Evolutionary conservation across 1,140 invertebrate genomes (phyloP), one percentile per base, ranked within the genome.

Genomic region (Drosophila pseudoananassae): DNA sequence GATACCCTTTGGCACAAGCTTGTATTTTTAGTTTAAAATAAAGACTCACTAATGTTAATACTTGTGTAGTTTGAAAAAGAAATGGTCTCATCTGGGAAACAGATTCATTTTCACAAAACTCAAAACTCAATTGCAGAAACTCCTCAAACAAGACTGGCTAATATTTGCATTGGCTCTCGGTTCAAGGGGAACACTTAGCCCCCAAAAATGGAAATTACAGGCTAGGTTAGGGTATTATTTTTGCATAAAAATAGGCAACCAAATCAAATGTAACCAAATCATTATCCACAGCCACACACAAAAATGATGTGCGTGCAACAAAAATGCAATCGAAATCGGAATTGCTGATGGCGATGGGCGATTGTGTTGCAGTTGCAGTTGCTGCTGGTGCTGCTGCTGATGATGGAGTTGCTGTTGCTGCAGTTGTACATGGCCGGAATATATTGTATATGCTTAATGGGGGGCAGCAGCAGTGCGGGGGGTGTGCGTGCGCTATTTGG

Each of bases 371-470:
- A 46, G 63, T 31, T 43, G 60, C 61, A 27, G 65, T 17, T 58
- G 45, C 57, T 61, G 45, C 33, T 46, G 59, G 6, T 52, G 47
- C 60, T 29, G 36, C 49, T 17, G 23, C 56, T 50, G 50, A 25
- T 66, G 57, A 52, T 59, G 57, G 38, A 33, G 38, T 56, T 47
- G 65, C 60, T 23, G 47, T 40, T 40, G 29, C 14, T 29, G 52
- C 17, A 15, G 38, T 33, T 49, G 56, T 61, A 76, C 46, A 76
- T 69, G 80, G 77, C 40, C 53, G 61, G 78, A 84, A 84, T 84
- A 80, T 85, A 84, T 84, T 84, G 83, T 84, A 84, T 85, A 84
- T 84, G 81, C 77, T 84, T 85, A 87, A 85, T 87, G 81, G 57
- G 72, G 75, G 63, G 74, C 74, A 65, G 65, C 36, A 53, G 74